A percentile compares a stretch with the other conserved stretches of the same genome.
phyloP scores from a whole-genome alignment of 2,113 vertebrate genomes.

The Hiodon alosoides region DNA sequence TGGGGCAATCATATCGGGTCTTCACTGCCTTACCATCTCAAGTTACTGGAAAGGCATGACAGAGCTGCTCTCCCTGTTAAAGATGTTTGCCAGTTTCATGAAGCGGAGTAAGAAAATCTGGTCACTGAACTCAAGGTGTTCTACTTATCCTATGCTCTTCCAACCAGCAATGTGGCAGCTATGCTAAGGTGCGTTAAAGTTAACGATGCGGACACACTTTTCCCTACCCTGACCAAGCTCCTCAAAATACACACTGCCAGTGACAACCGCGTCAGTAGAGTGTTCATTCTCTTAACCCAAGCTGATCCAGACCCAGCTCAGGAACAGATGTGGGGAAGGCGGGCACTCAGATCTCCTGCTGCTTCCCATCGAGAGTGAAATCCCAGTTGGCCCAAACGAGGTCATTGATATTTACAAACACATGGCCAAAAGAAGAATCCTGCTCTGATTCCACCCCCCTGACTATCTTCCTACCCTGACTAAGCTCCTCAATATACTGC shows the following conservation, averaged over 20 bases:
- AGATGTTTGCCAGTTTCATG: not conserved
- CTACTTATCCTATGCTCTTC: not conserved
- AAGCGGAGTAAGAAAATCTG: not conserved
- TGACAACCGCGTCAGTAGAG: not conserved
- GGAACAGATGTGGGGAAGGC: not conserved
- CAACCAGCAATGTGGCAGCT: not conserved
- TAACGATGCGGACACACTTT: not conserved
- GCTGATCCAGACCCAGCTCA: not conserved
- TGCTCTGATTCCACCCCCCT: not conserved
- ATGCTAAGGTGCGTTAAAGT: not conserved
- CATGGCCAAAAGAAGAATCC: too few relatives aligned
- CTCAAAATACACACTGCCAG: not conserved
- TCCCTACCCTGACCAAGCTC: not conserved
- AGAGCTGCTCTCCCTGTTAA: not conserved
- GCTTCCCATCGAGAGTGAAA: not conserved
- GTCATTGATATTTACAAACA: not conserved
- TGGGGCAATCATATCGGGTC: slow-evolving; percentile 15
- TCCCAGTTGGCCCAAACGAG: not conserved
- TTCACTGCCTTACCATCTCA: slow-evolving; percentile 22
- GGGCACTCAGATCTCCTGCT: not conserved
- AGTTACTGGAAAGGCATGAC: slow-evolving; percentile 8
- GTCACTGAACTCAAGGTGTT: not conserved
- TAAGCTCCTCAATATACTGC: not conserved
- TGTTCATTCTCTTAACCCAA: not conserved
- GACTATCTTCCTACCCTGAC: not conserved